Evolutionary conservation across 2,113 vertebrate species (phyloP), one percentile per base, ranked within the genome.

Genomic region (Pimephales promelas): DNA sequence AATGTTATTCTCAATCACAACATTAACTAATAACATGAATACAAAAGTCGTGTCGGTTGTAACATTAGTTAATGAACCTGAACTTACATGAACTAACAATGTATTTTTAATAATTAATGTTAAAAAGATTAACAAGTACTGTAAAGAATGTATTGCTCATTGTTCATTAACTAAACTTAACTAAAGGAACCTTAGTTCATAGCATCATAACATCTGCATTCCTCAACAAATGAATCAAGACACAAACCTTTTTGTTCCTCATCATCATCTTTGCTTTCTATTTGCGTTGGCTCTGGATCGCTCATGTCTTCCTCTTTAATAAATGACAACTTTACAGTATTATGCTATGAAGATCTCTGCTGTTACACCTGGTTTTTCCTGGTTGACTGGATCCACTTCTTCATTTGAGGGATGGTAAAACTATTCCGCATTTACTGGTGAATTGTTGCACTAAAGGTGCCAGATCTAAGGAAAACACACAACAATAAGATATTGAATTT

Each of bases 261-360:
- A 22, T 40, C 34, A 5, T 40, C 34, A 5, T 68, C 34, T 0
- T 40, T 10, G 2, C n/a, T 22, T 11, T n/a, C 20, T 11, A 68
- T 68, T 40, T 6, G 64, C 2, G 34, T 40, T 40, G 20, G 34
- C 20, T 68, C 64, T 5, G 34, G 4, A 13, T 40, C 20, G 10
- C 20, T 68, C 64, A 68, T 68, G 20, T 68, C 64, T 66, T 66
- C 64, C 64, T 22, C 31, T 68, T 68, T 40, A 68, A 40, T 40
- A 40, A 68, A 68, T 20, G 11, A 9, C 20, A 68, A 10, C 34
- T 22, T 20, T n/a, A 40, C 64, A 40, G 7, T 68, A 11, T 68
- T 68, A 68, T 2, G 3, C 18, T 22, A 36, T 66, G 16, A 66
- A 66, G 62, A 34, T 20, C 24, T 14, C 16, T 2, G 7, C 10